Conservation (phyloP, 2,888 invertebrate species). For the Melieria crassipennis region DNA sequence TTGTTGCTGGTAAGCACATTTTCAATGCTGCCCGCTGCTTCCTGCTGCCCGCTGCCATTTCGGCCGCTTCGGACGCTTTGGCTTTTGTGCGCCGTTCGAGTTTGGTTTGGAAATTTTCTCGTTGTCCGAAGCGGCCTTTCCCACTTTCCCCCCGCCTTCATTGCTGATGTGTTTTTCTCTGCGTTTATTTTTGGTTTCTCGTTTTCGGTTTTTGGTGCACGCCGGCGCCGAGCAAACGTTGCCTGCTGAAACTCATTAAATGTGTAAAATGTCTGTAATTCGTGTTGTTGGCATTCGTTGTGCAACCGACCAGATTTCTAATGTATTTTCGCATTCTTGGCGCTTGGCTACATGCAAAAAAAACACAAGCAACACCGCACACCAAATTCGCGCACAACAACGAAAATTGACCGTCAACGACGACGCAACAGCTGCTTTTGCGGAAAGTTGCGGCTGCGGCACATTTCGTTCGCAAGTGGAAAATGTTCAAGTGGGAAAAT, state of each 20-base stretch:
- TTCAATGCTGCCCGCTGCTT: too few species aligned
- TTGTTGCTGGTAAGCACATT: too few species aligned
- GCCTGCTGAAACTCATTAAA: slow-evolving; percentile 15
- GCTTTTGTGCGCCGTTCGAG: slow-evolving; percentile 6
- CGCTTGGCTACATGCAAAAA: not conserved
- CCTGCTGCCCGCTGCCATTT: not conserved
- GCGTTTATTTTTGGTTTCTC: not conserved
- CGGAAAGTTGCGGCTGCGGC: too few species aligned
- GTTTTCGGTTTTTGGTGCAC: not conserved
- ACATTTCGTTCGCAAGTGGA: too few species aligned
- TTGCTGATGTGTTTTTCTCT: too few species aligned
- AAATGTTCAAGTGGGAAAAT: too few species aligned
- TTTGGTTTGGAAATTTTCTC: slow-evolving; percentile 9
- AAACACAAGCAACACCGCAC: too few species aligned
- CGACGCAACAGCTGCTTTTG: too few species aligned
- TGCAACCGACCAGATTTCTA: slow-evolving; percentile 13
- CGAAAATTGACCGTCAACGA: too few species aligned
- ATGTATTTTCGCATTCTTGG: not conserved
- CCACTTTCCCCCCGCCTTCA: too few species aligned
- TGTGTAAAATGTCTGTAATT: slow-evolving; percentile 23
- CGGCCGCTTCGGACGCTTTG: not conserved
- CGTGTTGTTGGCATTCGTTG: slow-evolving; percentile 4
- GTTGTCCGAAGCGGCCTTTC: not conserved
- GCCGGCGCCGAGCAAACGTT: not conserved
- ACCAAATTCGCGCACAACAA: too few species aligned